Evolutionary conservation across 35 echinoderm and acorn worm species (phyloP).

Genomic region (Lytechinus pictus): DNA sequence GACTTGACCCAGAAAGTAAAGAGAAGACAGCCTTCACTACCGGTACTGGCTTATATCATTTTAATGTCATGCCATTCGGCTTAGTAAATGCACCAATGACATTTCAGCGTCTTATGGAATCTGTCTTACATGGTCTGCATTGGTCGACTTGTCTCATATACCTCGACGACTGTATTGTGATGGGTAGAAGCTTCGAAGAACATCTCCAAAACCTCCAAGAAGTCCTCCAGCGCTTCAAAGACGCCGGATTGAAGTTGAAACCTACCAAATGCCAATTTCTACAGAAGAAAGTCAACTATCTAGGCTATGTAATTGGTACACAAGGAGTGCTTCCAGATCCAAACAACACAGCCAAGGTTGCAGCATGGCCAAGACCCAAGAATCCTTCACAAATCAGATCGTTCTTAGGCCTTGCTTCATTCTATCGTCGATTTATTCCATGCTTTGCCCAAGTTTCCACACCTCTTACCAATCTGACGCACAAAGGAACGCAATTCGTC

Average conservation of each 20-base stretch:
- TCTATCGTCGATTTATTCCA: slow-evolving; percentile 44
- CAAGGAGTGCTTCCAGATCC: slow-evolving; percentile 50
- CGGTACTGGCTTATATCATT: slow-evolving; percentile 64
- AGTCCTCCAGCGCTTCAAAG: slow-evolving; percentile 45
- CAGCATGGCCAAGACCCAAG: slow-evolving; percentile 30
- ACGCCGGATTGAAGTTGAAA: slow-evolving; percentile 62
- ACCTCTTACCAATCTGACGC: slow-evolving; percentile 41
- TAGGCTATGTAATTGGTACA: slow-evolving; percentile 49
- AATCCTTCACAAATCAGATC: slow-evolving; percentile 21
- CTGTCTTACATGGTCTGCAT: slow-evolving; percentile 70
- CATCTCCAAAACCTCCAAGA: slow-evolving; percentile 41
- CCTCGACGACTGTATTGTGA: slow-evolving; percentile 67
- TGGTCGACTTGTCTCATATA: slow-evolving; percentile 67
- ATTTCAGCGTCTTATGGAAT: slow-evolving; percentile 74
- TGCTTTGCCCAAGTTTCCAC: slow-evolving; percentile 42
- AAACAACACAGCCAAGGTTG: slow-evolving; percentile 16
- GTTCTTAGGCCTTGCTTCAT: slow-evolving; percentile 45
- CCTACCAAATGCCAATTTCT: slow-evolving; percentile 67
- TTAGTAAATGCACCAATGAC: slow-evolving; percentile 70
- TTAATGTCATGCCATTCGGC: slow-evolving; percentile 78
- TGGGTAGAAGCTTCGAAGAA: slow-evolving; percentile 66
- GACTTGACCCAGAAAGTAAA: slow-evolving; percentile 40
- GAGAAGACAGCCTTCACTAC: slow-evolving; percentile 82
- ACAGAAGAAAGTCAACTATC: slow-evolving; percentile 47
- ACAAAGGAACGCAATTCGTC: slow-evolving; percentile 41